Base-by-base conservation (phyloP, 2,797 vertebrate genomes). In the Clangula hyemalis region DNA sequence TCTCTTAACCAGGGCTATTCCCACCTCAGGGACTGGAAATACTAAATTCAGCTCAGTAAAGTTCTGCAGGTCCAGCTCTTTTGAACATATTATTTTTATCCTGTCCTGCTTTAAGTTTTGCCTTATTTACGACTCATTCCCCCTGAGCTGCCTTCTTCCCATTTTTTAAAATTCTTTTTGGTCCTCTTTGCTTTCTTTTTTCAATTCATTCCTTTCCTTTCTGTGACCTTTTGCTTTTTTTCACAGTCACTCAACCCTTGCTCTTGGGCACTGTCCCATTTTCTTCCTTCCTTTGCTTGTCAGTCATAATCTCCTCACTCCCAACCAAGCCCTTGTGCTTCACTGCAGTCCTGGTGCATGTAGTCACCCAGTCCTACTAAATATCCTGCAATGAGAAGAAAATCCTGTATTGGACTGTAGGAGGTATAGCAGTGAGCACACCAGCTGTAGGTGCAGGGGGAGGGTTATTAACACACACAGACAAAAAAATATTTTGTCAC, bases 201-300 rank as follows among this genome's bases (percentile, higher is more conserved):
- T 41, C 11, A n/a, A 18, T 90, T 87, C 0, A 21, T 64, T 89
- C 39, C 5, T 77, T 87, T 87, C 41, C 34, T 82, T 71, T 8
- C 17, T 79, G 74, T 85, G 93, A 92, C 49, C 72, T 94, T 96
- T 93, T 74, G 13, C 8, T 8, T 85, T 87, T 84, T 86, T 90
- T 78, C 47, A 38, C 43, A 53, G 21, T 78, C 38, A 36, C 41
- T 83, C 85, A 85, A 39, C 11, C 6, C 19, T 85, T 71, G 28
- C 64, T 77, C 57, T 85, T 49, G 79, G 71, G 49, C 56, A 27
- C 7, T 61, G 39, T 64, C 36, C 71, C 39, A 39, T 87, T 92
- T 95, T 89, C 45, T 95, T 77, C 27, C 49, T 89, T 85, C 38
- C 24, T 89, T 75, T 89, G 8, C 57, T 81, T 91, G 69, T 88